Percentiles rank a stretch among this genome's conserved stretches.
phyloP scores from a whole-genome alignment of 2,797 vertebrate genomes.

The Cryptoprocta ferox region DNA sequence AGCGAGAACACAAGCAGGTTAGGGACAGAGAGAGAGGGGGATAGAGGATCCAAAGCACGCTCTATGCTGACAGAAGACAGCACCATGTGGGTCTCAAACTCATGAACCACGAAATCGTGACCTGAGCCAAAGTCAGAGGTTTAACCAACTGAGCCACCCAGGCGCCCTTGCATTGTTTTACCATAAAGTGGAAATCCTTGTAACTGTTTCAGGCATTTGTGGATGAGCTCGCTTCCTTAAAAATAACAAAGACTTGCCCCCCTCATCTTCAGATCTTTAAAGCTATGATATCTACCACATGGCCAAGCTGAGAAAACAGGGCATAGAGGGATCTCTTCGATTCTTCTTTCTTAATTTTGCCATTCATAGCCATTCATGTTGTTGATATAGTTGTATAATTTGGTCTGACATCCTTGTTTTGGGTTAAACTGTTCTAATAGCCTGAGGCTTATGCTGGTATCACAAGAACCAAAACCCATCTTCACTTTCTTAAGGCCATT shows the following conservation, averaged over 20 bases:
- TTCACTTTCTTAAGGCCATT: neutral
- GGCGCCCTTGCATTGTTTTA: slow-evolving; percentile 93
- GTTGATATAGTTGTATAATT: neutral
- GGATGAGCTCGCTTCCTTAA: slow-evolving; percentile 94
- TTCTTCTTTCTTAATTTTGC: slow-evolving; percentile 85
- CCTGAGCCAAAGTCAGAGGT: too few relatives aligned
- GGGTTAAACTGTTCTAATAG: neutral
- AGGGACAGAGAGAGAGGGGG: too few relatives aligned
- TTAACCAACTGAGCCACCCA: too few relatives aligned
- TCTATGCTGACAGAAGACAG: too few relatives aligned
- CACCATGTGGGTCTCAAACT: too few relatives aligned
- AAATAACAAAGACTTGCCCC: slow-evolving; percentile 97
- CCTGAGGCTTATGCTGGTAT: neutral
- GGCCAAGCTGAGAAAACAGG: slow-evolving; percentile 97
- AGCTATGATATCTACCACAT: slow-evolving; percentile 95
- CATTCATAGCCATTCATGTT: neutral
- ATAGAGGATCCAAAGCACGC: too few relatives aligned
- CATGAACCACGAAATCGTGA: too few relatives aligned
- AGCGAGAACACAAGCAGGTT: too few relatives aligned
- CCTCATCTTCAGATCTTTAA: slow-evolving; percentile 97
- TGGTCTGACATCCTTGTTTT: neutral
- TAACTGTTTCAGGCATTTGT: slow-evolving; percentile 96
- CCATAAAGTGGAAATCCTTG: slow-evolving; percentile 98
- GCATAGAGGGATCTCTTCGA: slow-evolving; percentile 96
- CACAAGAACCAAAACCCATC: neutral